A percentile compares a stretch with the other conserved stretches of the same genome.
phyloP scores from a whole-genome alignment of 2,797 vertebrate species.

The Hypotaenidia philippensis region DNA sequence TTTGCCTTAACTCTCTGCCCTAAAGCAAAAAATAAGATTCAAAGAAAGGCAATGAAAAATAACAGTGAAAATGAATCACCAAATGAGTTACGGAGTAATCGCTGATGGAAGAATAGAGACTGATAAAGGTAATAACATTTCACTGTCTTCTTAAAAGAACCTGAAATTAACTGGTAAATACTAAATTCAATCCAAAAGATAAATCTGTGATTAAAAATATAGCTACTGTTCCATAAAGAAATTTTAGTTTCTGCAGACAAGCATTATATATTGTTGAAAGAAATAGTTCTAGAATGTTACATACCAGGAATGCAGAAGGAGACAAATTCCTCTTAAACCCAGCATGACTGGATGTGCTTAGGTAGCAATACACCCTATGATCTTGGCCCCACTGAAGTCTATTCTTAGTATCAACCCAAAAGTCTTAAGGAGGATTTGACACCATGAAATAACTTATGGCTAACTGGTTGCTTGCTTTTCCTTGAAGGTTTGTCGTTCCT shows the following conservation, averaged over 20 bases:
- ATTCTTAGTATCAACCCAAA: not conserved
- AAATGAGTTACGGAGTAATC: not conserved
- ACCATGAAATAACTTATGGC: not conserved
- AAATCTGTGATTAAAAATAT: not conserved
- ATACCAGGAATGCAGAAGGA: not conserved
- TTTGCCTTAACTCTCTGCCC: not conserved
- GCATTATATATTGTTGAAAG: not conserved
- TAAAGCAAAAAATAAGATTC: slow-evolving; percentile 13
- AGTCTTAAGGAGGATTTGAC: not conserved
- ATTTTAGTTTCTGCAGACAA: not conserved
- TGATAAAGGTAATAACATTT: slow-evolving; percentile 39
- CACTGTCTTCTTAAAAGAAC: slow-evolving; percentile 1
- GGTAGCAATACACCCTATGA: not conserved
- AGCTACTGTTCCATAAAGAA: not conserved
- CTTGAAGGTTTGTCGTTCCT: not conserved
- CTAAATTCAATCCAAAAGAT: not conserved
- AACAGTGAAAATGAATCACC: slow-evolving; percentile 23
- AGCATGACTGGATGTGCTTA: not conserved
- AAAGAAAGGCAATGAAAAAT: slow-evolving; percentile 19
- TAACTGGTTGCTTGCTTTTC: not conserved
- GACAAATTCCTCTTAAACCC: not conserved
- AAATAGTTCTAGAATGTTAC: not conserved
- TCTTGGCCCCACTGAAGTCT: not conserved
- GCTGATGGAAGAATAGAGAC: slow-evolving; percentile 10
- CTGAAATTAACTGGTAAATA: slow-evolving; percentile 54